Base-by-base conservation (phyloP, 2,113 vertebrate genomes). In the Phycodurus eques region DNA sequence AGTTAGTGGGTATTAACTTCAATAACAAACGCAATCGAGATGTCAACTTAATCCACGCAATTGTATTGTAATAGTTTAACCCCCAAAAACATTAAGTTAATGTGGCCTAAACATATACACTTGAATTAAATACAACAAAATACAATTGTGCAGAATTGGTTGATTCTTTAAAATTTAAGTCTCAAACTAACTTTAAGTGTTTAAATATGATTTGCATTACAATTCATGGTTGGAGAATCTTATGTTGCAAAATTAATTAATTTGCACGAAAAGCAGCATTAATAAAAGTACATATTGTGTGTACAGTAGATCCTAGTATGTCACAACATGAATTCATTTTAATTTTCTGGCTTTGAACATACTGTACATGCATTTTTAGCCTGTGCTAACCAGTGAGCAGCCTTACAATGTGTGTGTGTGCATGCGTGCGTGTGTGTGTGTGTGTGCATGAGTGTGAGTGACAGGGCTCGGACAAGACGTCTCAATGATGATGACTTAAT, bases 401-500 rank as follows among this genome's bases (percentile, higher is more conserved):
- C 42, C 67, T 70, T 43, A 56, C 2, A 67, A 69, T 70, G 14
- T 74, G 60, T 61, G 10, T 62, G 22, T 71, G 27, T 27, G 27
- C 27, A 27, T 27, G 27, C 27, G 47, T 66, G 47, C 44, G 66
- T 70, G 31, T 35, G 43, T 75, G 47, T 22, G 51, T 46, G 31
- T 47, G 63, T 71, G 44, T 71, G 70, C 62, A 54, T 67, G 76
- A 9, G 44, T 5, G 9, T 70, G 72, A 77, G 15, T 71, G 85
- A 79, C 74, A 82, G 63, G 43, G 73, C 71, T 79, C 60, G 72
- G 75, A 81, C 75, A 78, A 71, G 53, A 71, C 49, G 47, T 80
- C 70, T 78, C 68, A 79, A 85, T 83, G 80, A 80, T 71, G 62
- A 59, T 73, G 74, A 65, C 78, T 83, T 70, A 80, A 74, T 74